Evolutionary conservation across 2,888 invertebrate species (phyloP), one percentile per base, ranked within the genome.

Genomic region (Hyppa rectilinea): DNA sequence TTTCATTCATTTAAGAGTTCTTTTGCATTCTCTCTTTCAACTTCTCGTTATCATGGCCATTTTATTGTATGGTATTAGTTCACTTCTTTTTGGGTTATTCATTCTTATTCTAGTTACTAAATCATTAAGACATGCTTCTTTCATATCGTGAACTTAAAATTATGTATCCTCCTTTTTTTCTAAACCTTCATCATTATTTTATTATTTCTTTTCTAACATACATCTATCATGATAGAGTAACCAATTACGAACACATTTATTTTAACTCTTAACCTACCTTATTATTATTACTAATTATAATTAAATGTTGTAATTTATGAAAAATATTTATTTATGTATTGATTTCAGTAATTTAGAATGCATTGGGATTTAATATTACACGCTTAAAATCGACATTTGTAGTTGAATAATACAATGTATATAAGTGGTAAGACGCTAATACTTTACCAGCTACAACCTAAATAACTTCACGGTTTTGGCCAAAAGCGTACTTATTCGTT

Each of bases 391-490:
- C 12, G 50, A 52, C 40, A 40, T 34, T 29, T 52, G 4, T 31
- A 38, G 1, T 38, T 49, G 14, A 26, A 47, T 45, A 26, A 26
- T 69, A 40, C n/a, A 49, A 43, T 49, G 40, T 31, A 40, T 29
- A 29, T 36, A 14, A 17, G 43, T 47, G 43, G n/a, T 29, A 29
- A 26, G 49, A 50, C 34, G 45, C 6, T 31, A 55, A 67, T 62
- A 62, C 45, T 43, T 38, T 34, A 53, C 68, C 26, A 40, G 26
- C 26, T 45, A 56, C 69, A 81, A 81, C 81, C 81, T 78, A 81
- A 81, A 81, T 80, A 80, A 78, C 81, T 74, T 66, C 66, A 78
- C 66, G 74, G 61, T 58, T 67, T 81, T 70, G 29, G 52, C 78
- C 59, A 80, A 80, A 78, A 81, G 52, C 74, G 56, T 69, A n/a